phyloP scores from a whole-genome alignment of 2,888 invertebrate genomes.

The Chaitophorus viminalis region DNA sequence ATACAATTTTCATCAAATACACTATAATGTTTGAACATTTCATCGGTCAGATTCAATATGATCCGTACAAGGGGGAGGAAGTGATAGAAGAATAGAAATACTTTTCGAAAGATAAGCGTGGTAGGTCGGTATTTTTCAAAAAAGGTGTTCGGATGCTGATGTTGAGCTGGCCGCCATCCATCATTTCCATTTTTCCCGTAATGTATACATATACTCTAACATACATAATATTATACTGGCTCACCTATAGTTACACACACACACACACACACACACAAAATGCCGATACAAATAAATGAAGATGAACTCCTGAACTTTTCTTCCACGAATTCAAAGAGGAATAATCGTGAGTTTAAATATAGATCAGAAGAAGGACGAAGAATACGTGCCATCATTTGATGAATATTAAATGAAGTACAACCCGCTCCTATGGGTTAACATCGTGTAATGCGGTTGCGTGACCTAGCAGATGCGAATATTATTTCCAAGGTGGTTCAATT shows the following conservation, averaged over 20 bases:
- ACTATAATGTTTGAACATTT: not conserved
- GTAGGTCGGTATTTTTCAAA: not conserved
- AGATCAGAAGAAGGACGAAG: not conserved
- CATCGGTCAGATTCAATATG: not conserved
- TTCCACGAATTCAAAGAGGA: not conserved
- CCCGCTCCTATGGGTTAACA: not conserved
- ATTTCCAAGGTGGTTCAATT: slow-evolving; percentile 34
- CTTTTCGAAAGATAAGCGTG: slow-evolving; percentile 32
- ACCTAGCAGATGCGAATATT: not conserved
- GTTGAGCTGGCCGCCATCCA: slow-evolving; percentile 26
- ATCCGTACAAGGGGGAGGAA: not conserved
- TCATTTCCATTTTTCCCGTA: slow-evolving; percentile 15
- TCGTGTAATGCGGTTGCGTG: not conserved
- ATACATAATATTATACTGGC: not conserved
- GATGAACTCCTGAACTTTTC: not conserved
- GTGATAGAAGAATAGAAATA: not conserved
- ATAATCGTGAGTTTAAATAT: not conserved
- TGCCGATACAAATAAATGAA: not conserved
- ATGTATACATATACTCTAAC: not conserved
- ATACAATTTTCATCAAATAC: not conserved
- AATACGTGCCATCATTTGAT: no score
- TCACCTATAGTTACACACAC: not conserved
- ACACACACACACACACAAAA: not conserved
- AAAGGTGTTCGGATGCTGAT: slow-evolving; percentile 10
- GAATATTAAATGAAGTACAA: slow-evolving; percentile 9